phyloP scores from a whole-genome alignment of 2,113 vertebrate genomes.

The Synodontis membranacea region DNA sequence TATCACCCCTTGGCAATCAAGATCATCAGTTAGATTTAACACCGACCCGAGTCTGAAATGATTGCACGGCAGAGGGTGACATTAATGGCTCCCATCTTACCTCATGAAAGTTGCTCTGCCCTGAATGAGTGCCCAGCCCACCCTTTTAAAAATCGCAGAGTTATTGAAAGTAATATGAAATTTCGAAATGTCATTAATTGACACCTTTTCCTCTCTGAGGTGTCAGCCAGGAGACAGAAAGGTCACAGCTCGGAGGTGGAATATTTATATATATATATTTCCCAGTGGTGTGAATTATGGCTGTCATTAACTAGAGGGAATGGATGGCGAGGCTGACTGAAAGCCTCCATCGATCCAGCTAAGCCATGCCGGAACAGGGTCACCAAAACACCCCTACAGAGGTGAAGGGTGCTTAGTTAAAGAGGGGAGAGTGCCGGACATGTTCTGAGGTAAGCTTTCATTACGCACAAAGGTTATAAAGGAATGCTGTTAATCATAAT shows the following conservation, averaged over 20 bases:
- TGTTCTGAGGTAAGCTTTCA: conserved; percentile 53
- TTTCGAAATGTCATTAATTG: conserved; percentile 81
- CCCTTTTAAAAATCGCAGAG: conserved; percentile 69
- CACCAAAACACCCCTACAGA: conserved; percentile 56
- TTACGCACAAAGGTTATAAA: conserved; percentile 38
- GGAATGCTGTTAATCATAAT: conserved; percentile 39
- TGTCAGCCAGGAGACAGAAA: conserved; percentile 74
- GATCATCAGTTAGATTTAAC: conserved; percentile 66
- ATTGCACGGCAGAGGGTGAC: conserved; percentile 65
- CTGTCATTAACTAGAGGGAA: conserved; percentile 75
- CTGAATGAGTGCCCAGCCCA: conserved; percentile 53
- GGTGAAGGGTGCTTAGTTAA: conserved; percentile 52
- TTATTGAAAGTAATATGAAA: conserved; percentile 76
- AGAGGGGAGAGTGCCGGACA: conserved; percentile 28
- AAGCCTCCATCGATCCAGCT: conserved; percentile 72
- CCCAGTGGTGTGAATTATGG: conserved; percentile 72
- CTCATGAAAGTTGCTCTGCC: conserved; percentile 53
- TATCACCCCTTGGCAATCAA: conserved; percentile 64
- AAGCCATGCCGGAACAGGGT: conserved; percentile 58
- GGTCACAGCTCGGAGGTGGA: conserved; percentile 70
- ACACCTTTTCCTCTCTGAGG: conserved; percentile 73
- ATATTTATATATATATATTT: conserved; percentile 70
- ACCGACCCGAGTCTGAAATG: conserved; percentile 62
- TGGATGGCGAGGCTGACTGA: conserved; percentile 70
- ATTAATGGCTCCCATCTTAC: conserved; percentile 62